phyloP scores from a whole-genome alignment of 2,888 invertebrate genomes.

The Dryomyza anilis region DNA sequence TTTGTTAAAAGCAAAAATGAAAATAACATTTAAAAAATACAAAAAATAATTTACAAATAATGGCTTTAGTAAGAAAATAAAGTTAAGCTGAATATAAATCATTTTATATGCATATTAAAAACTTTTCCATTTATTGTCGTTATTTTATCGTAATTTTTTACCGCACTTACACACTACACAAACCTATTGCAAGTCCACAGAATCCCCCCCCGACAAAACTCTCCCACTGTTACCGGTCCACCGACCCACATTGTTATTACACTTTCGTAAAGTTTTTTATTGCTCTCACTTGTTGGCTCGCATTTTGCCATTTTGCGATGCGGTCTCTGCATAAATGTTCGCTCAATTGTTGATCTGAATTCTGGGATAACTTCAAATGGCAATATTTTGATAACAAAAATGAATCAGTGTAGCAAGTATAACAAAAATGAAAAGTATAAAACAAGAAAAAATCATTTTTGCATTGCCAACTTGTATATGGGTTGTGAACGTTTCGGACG shows the following conservation, averaged over 20 bases:
- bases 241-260: slow-evolving; percentile 26
- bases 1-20: no score
- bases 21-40: no score
- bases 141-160: slow-evolving; percentile 46
- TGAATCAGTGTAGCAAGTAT: not conserved
- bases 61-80: not conserved
- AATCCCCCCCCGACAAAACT: not conserved
- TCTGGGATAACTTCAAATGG: not conserved
- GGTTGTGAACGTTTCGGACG: not conserved
- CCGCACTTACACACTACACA: not conserved
- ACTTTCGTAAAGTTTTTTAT: slow-evolving; percentile 55
- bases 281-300: slow-evolving; percentile 54
- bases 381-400: no score
- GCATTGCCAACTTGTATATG: slow-evolving; percentile 6
- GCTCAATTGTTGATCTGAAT: slow-evolving; percentile 10
- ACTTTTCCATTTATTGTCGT: slow-evolving; percentile 58
- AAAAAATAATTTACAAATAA: no score
- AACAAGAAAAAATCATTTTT: not conserved
- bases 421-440: not conserved
- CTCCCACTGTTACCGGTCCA: not conserved
- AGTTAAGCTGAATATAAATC: slow-evolving; percentile 46
- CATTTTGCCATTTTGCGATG: not conserved
- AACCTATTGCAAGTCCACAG: not conserved
- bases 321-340: not conserved
- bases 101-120: slow-evolving; percentile 56